Evolutionary conservation across 1,140 invertebrate genomes (phyloP).

Genomic region (Aphelenchoides besseyi): DNA sequence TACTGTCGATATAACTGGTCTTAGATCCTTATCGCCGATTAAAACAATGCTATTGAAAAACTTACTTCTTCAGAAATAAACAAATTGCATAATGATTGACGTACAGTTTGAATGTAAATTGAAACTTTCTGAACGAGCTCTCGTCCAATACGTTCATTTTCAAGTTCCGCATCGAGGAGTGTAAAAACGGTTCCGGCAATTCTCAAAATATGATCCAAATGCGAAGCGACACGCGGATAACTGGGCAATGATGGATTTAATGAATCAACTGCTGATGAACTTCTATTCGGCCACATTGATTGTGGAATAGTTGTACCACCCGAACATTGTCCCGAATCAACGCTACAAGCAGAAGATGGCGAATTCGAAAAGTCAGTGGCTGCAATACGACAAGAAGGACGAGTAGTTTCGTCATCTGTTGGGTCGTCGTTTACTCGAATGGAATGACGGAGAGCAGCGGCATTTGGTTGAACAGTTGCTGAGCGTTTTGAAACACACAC

Average conservation of each 20-base stretch:
- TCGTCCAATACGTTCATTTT: neutral
- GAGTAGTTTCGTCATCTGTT: neutral
- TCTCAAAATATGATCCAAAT: conserved; percentile 12
- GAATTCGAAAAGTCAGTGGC: neutral
- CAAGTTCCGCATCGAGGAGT: conserved; percentile 3
- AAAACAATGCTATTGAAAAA: no score
- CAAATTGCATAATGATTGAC: conserved; percentile 2
- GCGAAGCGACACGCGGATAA: conserved; percentile 1
- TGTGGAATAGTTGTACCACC: neutral
- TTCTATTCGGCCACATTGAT: neutral
- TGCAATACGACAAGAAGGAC: neutral
- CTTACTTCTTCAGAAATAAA: conserved; percentile 8
- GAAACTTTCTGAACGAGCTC: conserved; percentile 10
- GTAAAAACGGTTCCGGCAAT: conserved; percentile 8
- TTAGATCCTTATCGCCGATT: no score
- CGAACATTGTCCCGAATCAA: conserved; percentile 18
- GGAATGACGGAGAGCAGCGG: neutral
- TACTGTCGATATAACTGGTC: no score
- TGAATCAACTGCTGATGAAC: neutral
- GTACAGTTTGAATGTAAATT: conserved; percentile 7
- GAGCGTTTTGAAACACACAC: neutral
- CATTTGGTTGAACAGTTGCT: neutral
- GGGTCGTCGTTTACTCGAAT: neutral
- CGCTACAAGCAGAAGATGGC: neutral
- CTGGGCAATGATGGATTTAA: conserved; percentile 4